Evolutionary conservation across 2,797 vertebrate genomes (phyloP).

Genomic region (Hylomyscus alleni): DNA sequence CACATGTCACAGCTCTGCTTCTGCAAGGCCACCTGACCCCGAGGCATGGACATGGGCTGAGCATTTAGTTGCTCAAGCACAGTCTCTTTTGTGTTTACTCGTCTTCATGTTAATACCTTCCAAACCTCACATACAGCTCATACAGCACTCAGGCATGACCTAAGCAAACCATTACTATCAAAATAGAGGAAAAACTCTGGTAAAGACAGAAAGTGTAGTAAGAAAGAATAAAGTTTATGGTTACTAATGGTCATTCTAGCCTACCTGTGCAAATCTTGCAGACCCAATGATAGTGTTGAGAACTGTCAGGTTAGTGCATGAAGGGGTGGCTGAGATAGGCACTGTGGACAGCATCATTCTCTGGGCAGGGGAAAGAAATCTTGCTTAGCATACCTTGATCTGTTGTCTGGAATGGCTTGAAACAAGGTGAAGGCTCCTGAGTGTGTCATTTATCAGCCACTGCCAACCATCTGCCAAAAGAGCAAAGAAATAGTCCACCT

Average conservation of each 20-base stretch:
- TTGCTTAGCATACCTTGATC: constrained; percentile 89
- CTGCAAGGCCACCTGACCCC: neutral
- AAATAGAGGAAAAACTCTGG: neutral
- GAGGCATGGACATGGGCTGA: neutral
- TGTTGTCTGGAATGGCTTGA: constrained; percentile 89
- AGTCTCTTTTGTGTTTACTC: neutral
- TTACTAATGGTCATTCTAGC: rapidly evolving
- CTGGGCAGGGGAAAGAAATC: rapidly evolving
- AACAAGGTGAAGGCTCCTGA: constrained; percentile 92
- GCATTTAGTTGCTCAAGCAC: no score
- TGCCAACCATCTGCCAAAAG: constrained; percentile 93
- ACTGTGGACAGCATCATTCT: neutral
- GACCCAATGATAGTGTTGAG: rapidly evolving
- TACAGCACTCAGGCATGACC: neutral
- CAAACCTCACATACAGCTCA: neutral
- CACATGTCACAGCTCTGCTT: neutral
- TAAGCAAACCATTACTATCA: neutral
- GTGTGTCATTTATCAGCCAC: constrained; percentile 94
- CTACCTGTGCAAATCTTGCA: neutral
- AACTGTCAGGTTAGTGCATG: rapidly evolving
- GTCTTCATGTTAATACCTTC: neutral
- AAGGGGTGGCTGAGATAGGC: neutral
- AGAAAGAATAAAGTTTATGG: neutral
- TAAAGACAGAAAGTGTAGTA: neutral
- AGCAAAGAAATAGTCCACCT: neutral